Evolutionary conservation across 1,140 invertebrate species (phyloP).

Genomic region (Pseudomyrmex concolor): DNA sequence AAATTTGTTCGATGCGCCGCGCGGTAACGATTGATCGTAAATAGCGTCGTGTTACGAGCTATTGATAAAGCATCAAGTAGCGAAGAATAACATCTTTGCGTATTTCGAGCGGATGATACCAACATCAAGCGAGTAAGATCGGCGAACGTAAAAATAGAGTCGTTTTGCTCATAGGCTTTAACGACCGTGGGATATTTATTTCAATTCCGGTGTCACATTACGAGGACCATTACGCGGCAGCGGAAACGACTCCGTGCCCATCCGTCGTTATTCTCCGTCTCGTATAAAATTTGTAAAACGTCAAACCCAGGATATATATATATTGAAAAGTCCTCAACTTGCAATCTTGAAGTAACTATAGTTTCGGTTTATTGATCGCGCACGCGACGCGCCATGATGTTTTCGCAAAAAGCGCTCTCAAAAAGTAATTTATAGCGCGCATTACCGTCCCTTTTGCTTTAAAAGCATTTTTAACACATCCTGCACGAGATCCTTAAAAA

Average conservation of each 20-base stretch:
- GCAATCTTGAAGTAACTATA: constrained; percentile 49
- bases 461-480: constrained; percentile 69
- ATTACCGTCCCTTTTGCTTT: constrained; percentile 64
- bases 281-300: constrained; percentile 35
- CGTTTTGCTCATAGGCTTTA: constrained; percentile 61
- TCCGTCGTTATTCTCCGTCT: constrained; percentile 32
- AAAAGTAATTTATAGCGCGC: constrained; percentile 68
- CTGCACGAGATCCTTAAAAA: background rate
- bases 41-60: constrained; percentile 29
- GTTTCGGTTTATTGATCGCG: constrained; percentile 59
- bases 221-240: constrained; percentile 64
- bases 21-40: constrained; percentile 47
- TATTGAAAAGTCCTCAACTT: constrained; percentile 1
- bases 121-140: background rate
- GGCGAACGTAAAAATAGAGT: constrained; percentile 43
- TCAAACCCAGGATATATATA: constrained; percentile 24
- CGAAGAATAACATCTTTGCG: constrained; percentile 38
- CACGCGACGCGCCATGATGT: constrained; percentile 23
- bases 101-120: constrained; percentile 45
- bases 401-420: constrained; percentile 48
- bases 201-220: constrained; percentile 63
- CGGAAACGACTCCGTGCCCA: constrained; percentile 27
- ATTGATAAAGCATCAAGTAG: constrained; percentile 45
- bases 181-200: constrained; percentile 68
- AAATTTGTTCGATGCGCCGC: constrained; percentile 34